phyloP scores from a whole-genome alignment of 2,888 invertebrate species.

The Eulithis prunata region DNA sequence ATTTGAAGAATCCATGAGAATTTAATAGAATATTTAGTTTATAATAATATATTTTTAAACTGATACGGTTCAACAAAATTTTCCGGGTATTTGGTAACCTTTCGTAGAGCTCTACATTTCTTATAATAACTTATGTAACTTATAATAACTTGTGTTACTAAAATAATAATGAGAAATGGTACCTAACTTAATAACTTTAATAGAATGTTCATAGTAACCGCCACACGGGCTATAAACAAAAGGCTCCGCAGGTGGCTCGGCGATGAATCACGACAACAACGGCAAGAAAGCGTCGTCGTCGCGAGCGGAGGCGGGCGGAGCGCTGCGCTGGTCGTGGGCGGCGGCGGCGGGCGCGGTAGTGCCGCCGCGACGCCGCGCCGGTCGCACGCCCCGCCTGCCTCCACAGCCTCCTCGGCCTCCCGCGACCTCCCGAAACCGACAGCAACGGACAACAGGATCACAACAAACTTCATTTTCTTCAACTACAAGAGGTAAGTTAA shows the following conservation, averaged over 20 bases:
- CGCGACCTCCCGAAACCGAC: constrained; percentile 38
- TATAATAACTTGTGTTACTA: too few relatives aligned
- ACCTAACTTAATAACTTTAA: constrained; percentile 27
- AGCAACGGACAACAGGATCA: constrained; percentile 44
- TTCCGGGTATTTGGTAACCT: too few relatives aligned
- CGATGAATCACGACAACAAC: constrained; percentile 69
- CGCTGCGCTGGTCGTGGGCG: constrained; percentile 47
- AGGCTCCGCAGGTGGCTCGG: constrained; percentile 82
- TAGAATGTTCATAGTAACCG: constrained; percentile 63
- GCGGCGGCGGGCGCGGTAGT: constrained; percentile 72
- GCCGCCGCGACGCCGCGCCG: constrained; percentile 68
- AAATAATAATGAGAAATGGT: constrained; percentile 16
- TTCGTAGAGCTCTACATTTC: too few relatives aligned
- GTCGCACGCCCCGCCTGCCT: constrained; percentile 68
- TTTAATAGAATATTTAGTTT: too few relatives aligned
- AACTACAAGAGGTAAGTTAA: constrained; percentile 37
- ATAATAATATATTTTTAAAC: too few relatives aligned
- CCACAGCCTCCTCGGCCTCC: constrained; percentile 47
- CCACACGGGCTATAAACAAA: constrained; percentile 68
- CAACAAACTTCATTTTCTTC: constrained; percentile 39
- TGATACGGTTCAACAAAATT: too few relatives aligned
- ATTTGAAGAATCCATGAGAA: too few relatives aligned
- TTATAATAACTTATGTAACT: too few relatives aligned
- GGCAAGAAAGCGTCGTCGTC: constrained; percentile 57
- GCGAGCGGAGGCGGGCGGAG: constrained; percentile 48